Evolutionary conservation across 2,888 invertebrate genomes (phyloP).

Genomic region (Blera fallax): DNA sequence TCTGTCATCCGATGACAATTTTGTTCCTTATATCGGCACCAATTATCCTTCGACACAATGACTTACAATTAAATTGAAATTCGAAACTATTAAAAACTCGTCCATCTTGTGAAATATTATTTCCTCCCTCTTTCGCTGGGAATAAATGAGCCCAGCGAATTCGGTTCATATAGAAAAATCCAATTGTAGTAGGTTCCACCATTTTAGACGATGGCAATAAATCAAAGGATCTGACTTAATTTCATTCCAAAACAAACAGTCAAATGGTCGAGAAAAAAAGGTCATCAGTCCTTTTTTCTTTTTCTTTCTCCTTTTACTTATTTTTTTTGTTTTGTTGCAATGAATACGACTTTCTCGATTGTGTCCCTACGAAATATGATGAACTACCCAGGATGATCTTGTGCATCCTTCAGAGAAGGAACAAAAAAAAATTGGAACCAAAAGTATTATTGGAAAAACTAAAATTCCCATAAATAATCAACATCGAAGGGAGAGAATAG

Average conservation of each 20-base stretch:
- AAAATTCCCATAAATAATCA: conserved; percentile 71
- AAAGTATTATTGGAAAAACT: conserved; percentile 57
- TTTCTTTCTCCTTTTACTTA: background rate
- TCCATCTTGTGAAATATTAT: conserved; percentile 63
- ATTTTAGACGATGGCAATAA: conserved; percentile 42
- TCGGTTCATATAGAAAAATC: background rate
- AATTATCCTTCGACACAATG: conserved; percentile 44
- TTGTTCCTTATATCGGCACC: background rate
- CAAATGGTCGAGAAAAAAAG: conserved; percentile 49
- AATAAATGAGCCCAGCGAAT: conserved; percentile 5
- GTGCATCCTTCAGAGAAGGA: conserved; percentile 37
- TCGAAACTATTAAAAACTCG: conserved; percentile 60
- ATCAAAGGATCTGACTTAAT: conserved; percentile 70
- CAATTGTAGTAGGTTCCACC: conserved; percentile 17
- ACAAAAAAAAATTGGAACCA: background rate
- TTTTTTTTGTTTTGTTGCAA: conserved; percentile 43
- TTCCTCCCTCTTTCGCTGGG: conserved; percentile 28
- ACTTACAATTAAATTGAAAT: conserved; percentile 57
- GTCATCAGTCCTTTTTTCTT: conserved; percentile 23
- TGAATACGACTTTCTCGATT: conserved; percentile 50
- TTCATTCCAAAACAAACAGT: conserved; percentile 67
- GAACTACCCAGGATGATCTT: conserved; percentile 63
- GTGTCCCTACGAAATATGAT: conserved; percentile 63
- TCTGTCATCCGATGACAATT: background rate
- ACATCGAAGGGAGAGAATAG: conserved; percentile 49